These are phyloP conservation scores for Rhabdornis inornatus DNA, from an alignment of 2,113 vertebrate species.

Conservation along the genomic window DNA sequence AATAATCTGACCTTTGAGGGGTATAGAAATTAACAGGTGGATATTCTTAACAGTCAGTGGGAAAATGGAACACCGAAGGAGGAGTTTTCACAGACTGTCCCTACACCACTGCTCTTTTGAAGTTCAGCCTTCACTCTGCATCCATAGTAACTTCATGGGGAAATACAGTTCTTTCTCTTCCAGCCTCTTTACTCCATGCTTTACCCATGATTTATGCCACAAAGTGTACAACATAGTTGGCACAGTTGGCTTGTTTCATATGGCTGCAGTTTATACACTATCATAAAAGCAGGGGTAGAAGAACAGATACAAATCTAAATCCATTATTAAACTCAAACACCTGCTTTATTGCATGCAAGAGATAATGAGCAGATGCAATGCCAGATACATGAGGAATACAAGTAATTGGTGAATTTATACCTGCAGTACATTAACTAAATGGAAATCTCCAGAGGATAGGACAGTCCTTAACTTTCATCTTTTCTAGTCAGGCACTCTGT, in stretches of 20 bases:
- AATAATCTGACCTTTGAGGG: neutral
- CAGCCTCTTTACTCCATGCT: neutral
- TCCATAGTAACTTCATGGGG: accelerated
- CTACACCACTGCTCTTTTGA: neutral
- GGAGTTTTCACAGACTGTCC: neutral
- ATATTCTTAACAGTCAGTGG: neutral
- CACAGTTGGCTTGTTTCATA: neutral
- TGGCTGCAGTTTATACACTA: neutral
- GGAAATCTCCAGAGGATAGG: neutral
- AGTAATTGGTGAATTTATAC: neutral
- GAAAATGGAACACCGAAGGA: neutral
- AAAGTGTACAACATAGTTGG: neutral
- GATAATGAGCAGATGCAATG: neutral
- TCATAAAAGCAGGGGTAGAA: neutral
- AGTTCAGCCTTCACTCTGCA: neutral
- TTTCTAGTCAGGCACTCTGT: neutral
- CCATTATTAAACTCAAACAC: neutral
- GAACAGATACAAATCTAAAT: neutral
- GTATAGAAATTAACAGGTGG: neutral
- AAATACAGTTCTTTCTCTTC: neutral
- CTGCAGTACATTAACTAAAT: neutral
- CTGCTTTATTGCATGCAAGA: neutral
- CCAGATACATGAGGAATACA: neutral
- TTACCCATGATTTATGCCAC: neutral
- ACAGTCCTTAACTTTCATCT: neutral